Conservation (phyloP, 2,888 invertebrate genomes). For the Eupithecia pulchellata region DNA sequence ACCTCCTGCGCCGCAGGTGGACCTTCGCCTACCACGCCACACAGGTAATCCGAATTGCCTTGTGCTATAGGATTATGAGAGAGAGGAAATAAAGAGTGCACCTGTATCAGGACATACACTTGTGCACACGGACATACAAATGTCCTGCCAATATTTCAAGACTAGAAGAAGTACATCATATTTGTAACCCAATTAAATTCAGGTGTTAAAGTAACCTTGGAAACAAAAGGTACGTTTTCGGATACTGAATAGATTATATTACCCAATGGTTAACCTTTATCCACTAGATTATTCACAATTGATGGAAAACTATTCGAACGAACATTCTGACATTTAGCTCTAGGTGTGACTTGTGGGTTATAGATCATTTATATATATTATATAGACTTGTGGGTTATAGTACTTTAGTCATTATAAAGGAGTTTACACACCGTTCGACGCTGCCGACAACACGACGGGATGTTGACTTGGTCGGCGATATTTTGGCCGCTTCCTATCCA, state of each 20-base stretch:
- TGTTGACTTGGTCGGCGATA: background rate
- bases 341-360: slow-evolving; percentile 30
- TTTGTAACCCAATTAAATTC: background rate
- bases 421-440: background rate
- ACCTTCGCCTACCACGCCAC: too few species aligned
- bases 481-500: too few species aligned
- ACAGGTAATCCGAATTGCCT: too few species aligned
- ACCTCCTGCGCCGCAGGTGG: too few species aligned
- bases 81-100: background rate
- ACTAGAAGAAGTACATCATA: too few species aligned
- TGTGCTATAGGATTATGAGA: background rate
- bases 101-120: background rate
- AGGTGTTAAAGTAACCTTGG: background rate
- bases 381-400: slow-evolving; percentile 23
- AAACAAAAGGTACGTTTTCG: background rate
- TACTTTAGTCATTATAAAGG: slow-evolving; percentile 1
- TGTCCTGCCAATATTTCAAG: too few species aligned
- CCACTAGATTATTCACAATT: slow-evolving; percentile 25
- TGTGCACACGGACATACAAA: background rate
- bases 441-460: background rate
- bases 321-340: slow-evolving; percentile 25
- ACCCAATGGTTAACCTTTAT: slow-evolving; percentile 25
- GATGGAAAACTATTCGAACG: slow-evolving; percentile 34
- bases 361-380: too few species aligned
- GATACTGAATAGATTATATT: background rate